Percentiles rank a stretch among this genome's conserved stretches.
These are phyloP conservation scores for Apotomis betuletana DNA, from an alignment of 2,888 invertebrate genomes.

Conservation along the genomic window DNA sequence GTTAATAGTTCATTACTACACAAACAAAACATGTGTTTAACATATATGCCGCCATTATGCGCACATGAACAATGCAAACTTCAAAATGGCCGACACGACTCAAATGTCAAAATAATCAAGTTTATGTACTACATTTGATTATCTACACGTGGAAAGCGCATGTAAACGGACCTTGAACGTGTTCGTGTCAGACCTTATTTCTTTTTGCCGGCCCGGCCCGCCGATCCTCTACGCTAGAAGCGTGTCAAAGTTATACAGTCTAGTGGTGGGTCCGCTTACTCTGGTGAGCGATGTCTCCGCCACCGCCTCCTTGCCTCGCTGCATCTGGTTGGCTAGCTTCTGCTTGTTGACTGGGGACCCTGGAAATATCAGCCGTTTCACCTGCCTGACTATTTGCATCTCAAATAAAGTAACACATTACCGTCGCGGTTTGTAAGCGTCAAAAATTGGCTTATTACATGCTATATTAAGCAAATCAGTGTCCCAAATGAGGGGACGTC, in stretches of 20 bases:
- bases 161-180: background rate
- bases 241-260: slow-evolving; percentile 72
- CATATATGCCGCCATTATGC: slow-evolving; percentile 1
- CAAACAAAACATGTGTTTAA: background rate
- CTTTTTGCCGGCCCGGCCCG: slow-evolving; percentile 10
- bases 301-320: slow-evolving; percentile 86
- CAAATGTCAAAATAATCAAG: no score
- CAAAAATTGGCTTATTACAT: no score
- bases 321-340: slow-evolving; percentile 90
- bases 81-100: slow-evolving; percentile 7
- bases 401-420: background rate
- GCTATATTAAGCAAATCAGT: no score
- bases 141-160: background rate
- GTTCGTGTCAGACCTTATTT: background rate
- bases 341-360: slow-evolving; percentile 93
- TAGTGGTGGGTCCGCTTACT: slow-evolving; percentile 84
- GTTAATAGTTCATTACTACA: background rate
- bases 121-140: no score
- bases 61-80: background rate
- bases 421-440: background rate
- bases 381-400: slow-evolving; percentile 60
- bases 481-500: no score
- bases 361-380: slow-evolving; percentile 73
- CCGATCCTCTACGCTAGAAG: slow-evolving; percentile 57
- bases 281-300: slow-evolving; percentile 91